A percentile compares a stretch with the other conserved stretches of the same genome.
Evolutionary conservation across 1,140 invertebrate genomes (phyloP).

Genomic region (Metaphire vulgaris): DNA sequence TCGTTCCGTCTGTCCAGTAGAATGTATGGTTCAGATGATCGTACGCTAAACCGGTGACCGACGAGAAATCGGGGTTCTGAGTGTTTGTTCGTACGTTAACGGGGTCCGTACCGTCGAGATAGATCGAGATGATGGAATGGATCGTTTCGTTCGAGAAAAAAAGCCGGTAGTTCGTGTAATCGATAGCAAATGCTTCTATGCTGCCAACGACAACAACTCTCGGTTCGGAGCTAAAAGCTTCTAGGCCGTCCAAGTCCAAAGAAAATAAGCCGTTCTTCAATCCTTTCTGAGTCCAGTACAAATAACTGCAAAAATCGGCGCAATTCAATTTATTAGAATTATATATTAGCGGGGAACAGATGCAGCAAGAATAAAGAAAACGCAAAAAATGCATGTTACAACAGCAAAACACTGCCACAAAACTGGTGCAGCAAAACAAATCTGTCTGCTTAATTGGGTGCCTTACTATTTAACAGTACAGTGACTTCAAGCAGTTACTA

Average conservation of each 20-base stretch:
- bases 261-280: constrained; percentile 35
- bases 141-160: constrained; percentile 64
- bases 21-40: constrained; percentile 60
- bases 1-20: constrained; percentile 72
- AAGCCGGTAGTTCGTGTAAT: constrained; percentile 71
- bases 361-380: too few relatives aligned
- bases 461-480: too few relatives aligned
- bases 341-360: too few relatives aligned
- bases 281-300: constrained; percentile 51
- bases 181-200: constrained; percentile 68
- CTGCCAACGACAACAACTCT: background rate
- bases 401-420: too few relatives aligned
- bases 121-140: constrained; percentile 72
- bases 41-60: constrained; percentile 35
- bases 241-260: background rate
- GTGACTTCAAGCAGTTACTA: too few relatives aligned
- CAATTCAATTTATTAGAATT: too few relatives aligned
- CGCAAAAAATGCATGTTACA: too few relatives aligned
- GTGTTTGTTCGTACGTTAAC: constrained; percentile 60
- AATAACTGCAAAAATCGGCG: background rate
- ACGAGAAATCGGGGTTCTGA: constrained; percentile 44
- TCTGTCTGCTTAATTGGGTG: too few relatives aligned
- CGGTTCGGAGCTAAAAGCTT: background rate
- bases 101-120: constrained; percentile 71
- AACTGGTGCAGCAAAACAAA: too few relatives aligned